Evolutionary conservation across 1,140 invertebrate genomes (phyloP).

Genomic region (Harlomillsia oculata): DNA sequence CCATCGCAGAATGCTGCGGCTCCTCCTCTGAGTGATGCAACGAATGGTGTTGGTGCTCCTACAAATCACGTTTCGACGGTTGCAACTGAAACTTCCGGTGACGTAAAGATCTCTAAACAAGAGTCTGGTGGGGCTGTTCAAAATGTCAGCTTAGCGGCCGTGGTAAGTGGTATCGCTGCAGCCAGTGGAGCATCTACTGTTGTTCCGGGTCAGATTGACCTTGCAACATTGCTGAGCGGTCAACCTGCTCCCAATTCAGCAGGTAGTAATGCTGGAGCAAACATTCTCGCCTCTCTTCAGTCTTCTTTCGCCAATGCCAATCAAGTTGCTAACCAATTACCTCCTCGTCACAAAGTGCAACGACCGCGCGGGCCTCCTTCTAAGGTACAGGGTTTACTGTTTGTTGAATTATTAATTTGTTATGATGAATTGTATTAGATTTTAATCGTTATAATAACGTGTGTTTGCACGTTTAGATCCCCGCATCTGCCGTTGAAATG

Average conservation of each 20-base stretch:
- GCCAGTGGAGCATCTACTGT: constrained; percentile 16
- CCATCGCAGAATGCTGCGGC: constrained; percentile 43
- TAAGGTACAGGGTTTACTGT: constrained; percentile 60
- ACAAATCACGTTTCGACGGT: constrained; percentile 21
- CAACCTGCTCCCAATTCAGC: constrained; percentile 16
- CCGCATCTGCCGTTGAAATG: constrained; percentile 89
- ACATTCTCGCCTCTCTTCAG: constrained; percentile 31
- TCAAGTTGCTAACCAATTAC: constrained; percentile 28
- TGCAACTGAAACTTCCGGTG: background rate
- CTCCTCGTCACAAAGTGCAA: constrained; percentile 38
- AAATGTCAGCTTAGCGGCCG: constrained; percentile 7
- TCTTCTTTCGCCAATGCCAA: constrained; percentile 33
- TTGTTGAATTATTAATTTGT: constrained; percentile 7
- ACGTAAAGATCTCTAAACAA: constrained; percentile 21
- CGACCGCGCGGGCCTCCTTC: constrained; percentile 65
- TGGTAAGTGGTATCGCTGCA: constrained; percentile 8
- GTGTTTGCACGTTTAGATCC: constrained; percentile 57
- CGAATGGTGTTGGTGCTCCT: constrained; percentile 19
- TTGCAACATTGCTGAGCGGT: constrained; percentile 29
- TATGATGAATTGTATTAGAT: no score
- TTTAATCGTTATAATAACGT: no score
- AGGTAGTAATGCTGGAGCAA: constrained; percentile 28
- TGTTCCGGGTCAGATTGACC: constrained; percentile 33
- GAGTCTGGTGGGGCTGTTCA: constrained; percentile 23
- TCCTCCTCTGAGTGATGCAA: constrained; percentile 32